A percentile compares a stretch with the other conserved stretches of the same genome.
Conservation (phyloP, 2,113 vertebrate genomes). For the western clawed frog (Xenopus tropicalis) region DNA sequence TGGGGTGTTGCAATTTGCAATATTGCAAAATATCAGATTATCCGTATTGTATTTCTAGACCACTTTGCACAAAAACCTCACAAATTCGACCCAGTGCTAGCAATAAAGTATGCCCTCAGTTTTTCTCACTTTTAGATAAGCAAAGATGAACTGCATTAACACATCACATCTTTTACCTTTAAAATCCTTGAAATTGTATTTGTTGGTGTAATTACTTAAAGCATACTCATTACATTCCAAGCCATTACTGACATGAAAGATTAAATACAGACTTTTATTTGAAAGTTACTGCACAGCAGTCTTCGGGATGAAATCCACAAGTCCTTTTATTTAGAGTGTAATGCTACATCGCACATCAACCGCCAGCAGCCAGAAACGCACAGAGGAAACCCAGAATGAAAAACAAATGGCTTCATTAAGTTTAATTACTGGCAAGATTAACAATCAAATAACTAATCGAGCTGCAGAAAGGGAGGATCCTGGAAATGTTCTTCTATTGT, state of each 20-base stretch:
- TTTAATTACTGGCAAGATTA: conserved; percentile 40
- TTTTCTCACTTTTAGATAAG: no score
- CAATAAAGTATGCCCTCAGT: no score
- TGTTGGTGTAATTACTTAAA: no score
- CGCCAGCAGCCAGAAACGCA: conserved; percentile 19
- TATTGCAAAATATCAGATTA: no score
- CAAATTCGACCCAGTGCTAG: no score
- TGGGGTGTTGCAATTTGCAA: no score
- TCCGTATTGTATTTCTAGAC: no score
- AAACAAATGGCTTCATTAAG: conserved; percentile 45
- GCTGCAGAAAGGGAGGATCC: conserved; percentile 20
- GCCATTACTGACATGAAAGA: neutral
- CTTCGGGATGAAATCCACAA: conserved; percentile 8
- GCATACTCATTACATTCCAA: no score
- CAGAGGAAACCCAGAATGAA: conserved; percentile 34
- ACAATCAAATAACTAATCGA: conserved; percentile 38
- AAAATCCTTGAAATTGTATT: no score
- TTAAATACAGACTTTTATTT: conserved; percentile 13
- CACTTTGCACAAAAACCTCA: no score
- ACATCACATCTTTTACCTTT: no score
- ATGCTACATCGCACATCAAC: conserved; percentile 23
- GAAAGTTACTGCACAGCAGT: conserved; percentile 16
- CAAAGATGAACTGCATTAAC: no score
- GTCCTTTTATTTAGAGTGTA: conserved; percentile 33
- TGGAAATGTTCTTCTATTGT: conserved; percentile 24